These are phyloP conservation scores for Leptodactylus fallax DNA, from an alignment of 2,797 vertebrate species.

Conservation along the genomic window DNA sequence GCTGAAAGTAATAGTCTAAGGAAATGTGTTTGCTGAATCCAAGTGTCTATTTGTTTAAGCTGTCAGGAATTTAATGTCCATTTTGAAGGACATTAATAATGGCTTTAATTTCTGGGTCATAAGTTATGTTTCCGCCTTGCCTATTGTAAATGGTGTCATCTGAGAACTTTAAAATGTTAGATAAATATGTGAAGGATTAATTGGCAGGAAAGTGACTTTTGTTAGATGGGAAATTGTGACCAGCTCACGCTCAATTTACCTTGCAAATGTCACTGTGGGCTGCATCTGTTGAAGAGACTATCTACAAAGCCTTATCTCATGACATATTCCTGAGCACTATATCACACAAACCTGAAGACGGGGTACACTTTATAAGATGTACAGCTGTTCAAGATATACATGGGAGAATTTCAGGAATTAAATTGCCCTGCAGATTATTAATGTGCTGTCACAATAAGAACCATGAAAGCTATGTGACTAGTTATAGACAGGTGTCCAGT, in stretches of 20 bases:
- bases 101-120: background rate
- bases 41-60: background rate
- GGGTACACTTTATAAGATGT: background rate
- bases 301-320: background rate
- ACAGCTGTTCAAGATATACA: background rate
- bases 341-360: background rate
- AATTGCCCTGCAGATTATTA: background rate
- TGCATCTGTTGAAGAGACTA: background rate
- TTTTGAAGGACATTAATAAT: background rate
- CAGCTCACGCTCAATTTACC: background rate
- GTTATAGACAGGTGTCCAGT: background rate
- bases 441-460: background rate
- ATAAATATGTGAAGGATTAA: slow-evolving; percentile 15
- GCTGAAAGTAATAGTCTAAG: background rate
- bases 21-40: background rate
- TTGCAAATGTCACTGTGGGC: background rate
- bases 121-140: background rate
- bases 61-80: background rate
- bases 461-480: background rate
- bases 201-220: slow-evolving; percentile 18
- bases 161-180: slow-evolving; percentile 3
- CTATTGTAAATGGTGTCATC: background rate
- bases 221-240: slow-evolving; percentile 7
- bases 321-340: background rate
- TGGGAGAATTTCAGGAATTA: slow-evolving; percentile 4